Base-by-base conservation (phyloP, 1,140 invertebrate species). In the Steinernema khuongi region DNA sequence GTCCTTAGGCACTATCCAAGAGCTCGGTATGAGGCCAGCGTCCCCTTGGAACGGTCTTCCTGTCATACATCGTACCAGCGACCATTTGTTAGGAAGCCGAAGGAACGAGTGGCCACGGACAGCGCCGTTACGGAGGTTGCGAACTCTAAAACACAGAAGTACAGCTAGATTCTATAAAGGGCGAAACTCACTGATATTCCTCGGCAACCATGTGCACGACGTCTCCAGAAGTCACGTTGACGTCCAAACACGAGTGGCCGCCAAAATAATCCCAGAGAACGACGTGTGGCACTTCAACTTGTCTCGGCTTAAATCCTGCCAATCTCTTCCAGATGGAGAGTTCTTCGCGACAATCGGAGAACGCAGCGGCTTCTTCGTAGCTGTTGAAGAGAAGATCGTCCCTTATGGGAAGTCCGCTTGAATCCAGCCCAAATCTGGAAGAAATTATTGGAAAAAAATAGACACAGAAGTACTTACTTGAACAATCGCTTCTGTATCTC, bases 181-280 rank as follows among this genome's bases (percentile, higher is more conserved):
- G 7, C 4, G 7, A 29, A 68, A 68, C 66, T 41, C 14, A 73
- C 72, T 73, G 72, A 32, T 73, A 73, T 68, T 73, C 72, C 11
- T 73, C 72, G 28, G 72, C 72, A 1, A 73, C 32, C 0, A 73
- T 66, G 68, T 73, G 19, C 18, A 73, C 50, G 1, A 41, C 28
- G 50, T 73, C 72, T 11, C 72, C 72, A 22, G 72, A 50, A 50
- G 41, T 33, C 29, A 68, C 67, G 68, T 73, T 73, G 18, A 73
- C 67, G 30, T 68, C 72, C 33, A 68, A 33, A 41, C 43, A 73
- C 33, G 22, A 29, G 32, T 73, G 36, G 28, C 72, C 72, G 29
- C 72, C 72, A 26, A 50, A 67, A 41, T 67, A 73, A 22, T 73
- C 72, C 72, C 72, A 73, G 1, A 73, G 30, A 18, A 31, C 72